phyloP scores from a whole-genome alignment of 2,113 vertebrate species.

The Microtus ochrogaster region DNA sequence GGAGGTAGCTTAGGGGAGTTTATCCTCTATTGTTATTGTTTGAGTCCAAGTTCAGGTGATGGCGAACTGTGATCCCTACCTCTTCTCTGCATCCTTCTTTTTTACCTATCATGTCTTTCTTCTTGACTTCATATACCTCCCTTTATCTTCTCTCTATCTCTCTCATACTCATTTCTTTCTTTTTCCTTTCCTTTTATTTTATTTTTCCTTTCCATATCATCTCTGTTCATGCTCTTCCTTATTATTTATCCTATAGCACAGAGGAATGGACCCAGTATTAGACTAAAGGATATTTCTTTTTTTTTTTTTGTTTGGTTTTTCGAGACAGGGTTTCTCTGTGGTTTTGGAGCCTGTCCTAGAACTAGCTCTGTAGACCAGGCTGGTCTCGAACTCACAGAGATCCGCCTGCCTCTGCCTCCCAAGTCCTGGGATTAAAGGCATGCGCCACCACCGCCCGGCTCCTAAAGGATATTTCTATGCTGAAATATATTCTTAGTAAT shows the following conservation, averaged over 20 bases:
- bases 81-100: background rate
- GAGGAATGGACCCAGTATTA: background rate
- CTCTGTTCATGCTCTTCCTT: background rate
- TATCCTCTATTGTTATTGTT: background rate
- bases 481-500: background rate
- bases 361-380: too few species aligned
- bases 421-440: too few species aligned
- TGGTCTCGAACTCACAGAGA: too few species aligned
- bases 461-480: background rate
- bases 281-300: background rate
- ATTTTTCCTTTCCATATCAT: background rate
- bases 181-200: background rate
- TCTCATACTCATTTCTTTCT: background rate
- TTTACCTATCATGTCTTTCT: too few species aligned
- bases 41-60: background rate
- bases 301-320: too few species aligned
- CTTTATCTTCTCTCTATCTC: background rate
- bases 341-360: too few species aligned
- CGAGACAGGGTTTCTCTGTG: too few species aligned
- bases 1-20: slow-evolving; percentile 10
- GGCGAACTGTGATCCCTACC: too few species aligned
- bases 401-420: too few species aligned
- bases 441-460: too few species aligned
- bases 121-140: background rate
- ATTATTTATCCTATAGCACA: background rate